These are phyloP conservation scores for Papilio machaon DNA, from an alignment of 1,140 invertebrate genomes.

Conservation along the genomic window DNA sequence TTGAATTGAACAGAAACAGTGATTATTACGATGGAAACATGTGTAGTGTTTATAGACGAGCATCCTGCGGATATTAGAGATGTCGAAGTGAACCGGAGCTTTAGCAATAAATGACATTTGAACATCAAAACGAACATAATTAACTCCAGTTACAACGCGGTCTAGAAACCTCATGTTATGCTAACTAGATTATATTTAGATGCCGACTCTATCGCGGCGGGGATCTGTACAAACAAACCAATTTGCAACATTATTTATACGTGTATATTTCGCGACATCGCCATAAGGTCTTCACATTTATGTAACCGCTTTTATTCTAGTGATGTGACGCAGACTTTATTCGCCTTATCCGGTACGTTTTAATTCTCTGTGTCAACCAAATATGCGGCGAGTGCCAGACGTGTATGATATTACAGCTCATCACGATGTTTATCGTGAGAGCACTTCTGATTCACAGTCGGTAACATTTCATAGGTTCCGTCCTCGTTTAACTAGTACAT, in stretches of 20 bases:
- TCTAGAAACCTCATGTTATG: conserved; percentile 49
- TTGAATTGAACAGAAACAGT: conserved; percentile 1
- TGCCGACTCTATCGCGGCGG: conserved; percentile 48
- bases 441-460: not conserved
- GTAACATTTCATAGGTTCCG: conserved; percentile 12
- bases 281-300: conserved; percentile 60
- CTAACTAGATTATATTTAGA: conserved; percentile 63
- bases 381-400: conserved; percentile 17
- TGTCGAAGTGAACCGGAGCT: conserved; percentile 2
- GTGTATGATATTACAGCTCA: conserved; percentile 1
- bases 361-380: conserved; percentile 31
- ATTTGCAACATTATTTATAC: conserved; percentile 66
- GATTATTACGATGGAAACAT: conserved; percentile 29
- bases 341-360: conserved; percentile 21
- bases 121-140: conserved; percentile 34
- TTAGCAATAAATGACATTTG: conserved; percentile 27
- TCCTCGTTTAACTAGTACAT: conserved; percentile 7
- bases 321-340: conserved; percentile 44
- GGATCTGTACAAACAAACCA: conserved; percentile 64
- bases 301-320: conserved; percentile 45
- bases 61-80: not conserved
- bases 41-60: not conserved
- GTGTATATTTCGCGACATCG: conserved; percentile 37
- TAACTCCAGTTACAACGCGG: conserved; percentile 34
- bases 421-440: conserved; percentile 34